A percentile compares a stretch with the other conserved stretches of the same genome.
These are phyloP conservation scores for Leptinotarsa rubiginosa DNA, from an alignment of 2,888 invertebrate species.

Conservation along the genomic window DNA sequence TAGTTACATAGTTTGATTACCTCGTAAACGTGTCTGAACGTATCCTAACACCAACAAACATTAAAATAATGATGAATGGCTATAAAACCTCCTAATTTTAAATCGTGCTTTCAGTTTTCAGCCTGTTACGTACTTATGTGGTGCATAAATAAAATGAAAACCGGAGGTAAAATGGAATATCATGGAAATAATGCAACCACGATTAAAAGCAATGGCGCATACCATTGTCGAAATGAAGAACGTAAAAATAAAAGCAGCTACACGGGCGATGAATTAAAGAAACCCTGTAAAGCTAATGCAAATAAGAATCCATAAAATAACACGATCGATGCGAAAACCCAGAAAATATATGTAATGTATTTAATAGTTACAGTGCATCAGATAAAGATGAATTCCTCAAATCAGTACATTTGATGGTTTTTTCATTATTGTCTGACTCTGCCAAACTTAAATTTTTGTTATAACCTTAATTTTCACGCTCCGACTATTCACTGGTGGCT, in stretches of 20 bases:
- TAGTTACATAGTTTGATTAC: not conserved
- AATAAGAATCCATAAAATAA: constrained; percentile 18
- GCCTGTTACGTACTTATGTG: constrained; percentile 22
- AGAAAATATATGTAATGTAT: too few relatives aligned
- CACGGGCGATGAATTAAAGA: constrained; percentile 35
- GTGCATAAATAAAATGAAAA: constrained; percentile 34
- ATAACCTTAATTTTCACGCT: too few relatives aligned
- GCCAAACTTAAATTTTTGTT: too few relatives aligned
- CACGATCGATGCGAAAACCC: not conserved
- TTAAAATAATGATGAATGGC: constrained; percentile 13
- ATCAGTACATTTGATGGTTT: too few relatives aligned
- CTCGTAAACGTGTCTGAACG: not conserved
- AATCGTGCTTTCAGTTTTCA: constrained; percentile 15
- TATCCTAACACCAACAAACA: constrained; percentile 1
- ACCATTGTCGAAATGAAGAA: constrained; percentile 25
- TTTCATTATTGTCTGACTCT: too few relatives aligned
- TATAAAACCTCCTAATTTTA: not conserved
- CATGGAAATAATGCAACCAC: constrained; percentile 31
- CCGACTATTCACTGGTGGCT: too few relatives aligned
- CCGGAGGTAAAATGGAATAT: constrained; percentile 31
- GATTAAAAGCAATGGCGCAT: constrained; percentile 20
- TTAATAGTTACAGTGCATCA: too few relatives aligned
- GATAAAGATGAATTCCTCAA: too few relatives aligned
- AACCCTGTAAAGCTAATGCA: constrained; percentile 29
- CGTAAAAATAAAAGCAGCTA: constrained; percentile 28